Conservation (phyloP, 1,140 invertebrate species). For the Ruditapes philippinarum region DNA sequence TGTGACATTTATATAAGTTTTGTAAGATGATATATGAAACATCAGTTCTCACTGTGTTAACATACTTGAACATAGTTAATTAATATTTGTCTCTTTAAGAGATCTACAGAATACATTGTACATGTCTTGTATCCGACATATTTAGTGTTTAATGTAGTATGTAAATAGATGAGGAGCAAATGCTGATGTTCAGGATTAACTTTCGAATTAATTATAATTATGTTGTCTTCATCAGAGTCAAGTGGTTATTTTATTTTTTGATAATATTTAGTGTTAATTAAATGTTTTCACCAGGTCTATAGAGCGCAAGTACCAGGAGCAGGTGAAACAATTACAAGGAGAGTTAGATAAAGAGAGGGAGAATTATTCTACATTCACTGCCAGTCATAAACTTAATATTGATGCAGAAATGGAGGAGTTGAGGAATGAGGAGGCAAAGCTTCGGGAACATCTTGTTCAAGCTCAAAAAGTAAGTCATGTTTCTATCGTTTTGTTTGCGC, state of each 20-base stretch:
- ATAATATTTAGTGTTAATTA: background rate
- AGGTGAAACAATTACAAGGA: conserved; percentile 90
- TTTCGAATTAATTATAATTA: background rate
- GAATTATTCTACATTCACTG: conserved; percentile 34
- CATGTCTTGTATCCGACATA: too few relatives aligned
- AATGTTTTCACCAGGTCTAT: conserved; percentile 89
- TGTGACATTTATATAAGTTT: too few relatives aligned
- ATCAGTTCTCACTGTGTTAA: too few relatives aligned
- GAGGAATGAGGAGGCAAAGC: conserved; percentile 69
- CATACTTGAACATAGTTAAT: too few relatives aligned
- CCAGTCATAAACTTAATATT: conserved; percentile 55
- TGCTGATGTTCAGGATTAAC: background rate
- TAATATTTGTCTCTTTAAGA: too few relatives aligned
- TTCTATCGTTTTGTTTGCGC: too few relatives aligned
- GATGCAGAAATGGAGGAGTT: conserved; percentile 67
- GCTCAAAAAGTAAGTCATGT: conserved; percentile 69
- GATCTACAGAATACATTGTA: too few relatives aligned
- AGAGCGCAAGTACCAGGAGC: conserved; percentile 92
- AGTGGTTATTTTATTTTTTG: background rate
- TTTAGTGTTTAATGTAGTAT: too few relatives aligned
- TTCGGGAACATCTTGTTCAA: conserved; percentile 67
- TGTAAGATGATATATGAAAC: too few relatives aligned
- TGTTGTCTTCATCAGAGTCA: too few relatives aligned
- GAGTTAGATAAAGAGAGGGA: conserved; percentile 88
- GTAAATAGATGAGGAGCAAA: too few relatives aligned